A percentile compares a stretch with the other conserved stretches of the same genome.
These are phyloP conservation scores for Pheucticus melanocephalus DNA, from an alignment of 2,113 vertebrate genomes.

Conservation along the genomic window DNA sequence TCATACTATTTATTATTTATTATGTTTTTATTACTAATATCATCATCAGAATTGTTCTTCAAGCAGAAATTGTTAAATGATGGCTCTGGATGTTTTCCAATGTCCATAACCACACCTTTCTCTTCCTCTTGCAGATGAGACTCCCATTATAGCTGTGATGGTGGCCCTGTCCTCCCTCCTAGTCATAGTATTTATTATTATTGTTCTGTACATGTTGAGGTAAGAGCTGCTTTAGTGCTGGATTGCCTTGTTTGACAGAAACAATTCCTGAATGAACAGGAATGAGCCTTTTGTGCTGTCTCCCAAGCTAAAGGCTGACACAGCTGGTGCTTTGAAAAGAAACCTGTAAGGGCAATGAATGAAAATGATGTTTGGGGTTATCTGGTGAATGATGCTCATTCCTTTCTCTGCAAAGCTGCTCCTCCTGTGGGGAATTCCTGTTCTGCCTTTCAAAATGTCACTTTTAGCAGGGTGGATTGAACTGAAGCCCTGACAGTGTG, in stretches of 20 bases:
- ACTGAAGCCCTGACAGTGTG: not conserved
- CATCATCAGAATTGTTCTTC: not conserved
- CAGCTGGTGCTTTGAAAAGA: not conserved
- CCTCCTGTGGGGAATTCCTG: not conserved
- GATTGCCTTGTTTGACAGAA: not conserved
- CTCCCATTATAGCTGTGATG: constrained; percentile 94
- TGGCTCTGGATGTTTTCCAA: not conserved
- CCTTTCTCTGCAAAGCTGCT: not conserved
- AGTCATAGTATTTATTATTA: constrained; percentile 97
- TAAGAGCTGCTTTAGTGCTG: constrained; percentile 51
- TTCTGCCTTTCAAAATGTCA: not conserved
- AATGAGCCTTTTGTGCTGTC: not conserved
- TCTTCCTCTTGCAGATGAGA: constrained; percentile 79
- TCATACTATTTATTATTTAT: not conserved
- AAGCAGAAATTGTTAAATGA: not conserved
- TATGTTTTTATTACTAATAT: not conserved
- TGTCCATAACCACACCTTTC: not conserved
- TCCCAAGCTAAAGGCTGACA: not conserved
- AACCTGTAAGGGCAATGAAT: not conserved
- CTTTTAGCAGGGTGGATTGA: not conserved
- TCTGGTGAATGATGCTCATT: not conserved
- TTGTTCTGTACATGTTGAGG: constrained; percentile 98
- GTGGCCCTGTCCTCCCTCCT: constrained; percentile 95
- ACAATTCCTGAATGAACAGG: not conserved
- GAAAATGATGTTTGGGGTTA: not conserved